Conservation (phyloP, 2,797 vertebrate genomes). For the Cheirogaleus major region DNA sequence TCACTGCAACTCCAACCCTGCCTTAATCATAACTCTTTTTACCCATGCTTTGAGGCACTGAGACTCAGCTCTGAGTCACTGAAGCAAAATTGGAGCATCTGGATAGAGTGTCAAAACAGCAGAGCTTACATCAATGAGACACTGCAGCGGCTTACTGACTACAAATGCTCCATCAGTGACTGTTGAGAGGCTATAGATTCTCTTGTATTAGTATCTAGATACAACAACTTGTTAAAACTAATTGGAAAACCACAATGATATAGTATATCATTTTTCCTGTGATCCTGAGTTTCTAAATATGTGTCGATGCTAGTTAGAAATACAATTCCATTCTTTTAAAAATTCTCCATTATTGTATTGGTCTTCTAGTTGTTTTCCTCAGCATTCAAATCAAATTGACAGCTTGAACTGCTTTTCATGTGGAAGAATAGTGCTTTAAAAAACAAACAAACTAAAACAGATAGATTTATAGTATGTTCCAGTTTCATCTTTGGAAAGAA, state of each 20-base stretch:
- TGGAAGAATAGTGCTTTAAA: not conserved
- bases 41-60: constrained; percentile 72
- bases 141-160: constrained; percentile 75
- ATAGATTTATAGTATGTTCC: not conserved
- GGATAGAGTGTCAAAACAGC: constrained; percentile 80
- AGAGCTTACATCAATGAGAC: constrained; percentile 69
- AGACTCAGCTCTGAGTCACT: constrained; percentile 77
- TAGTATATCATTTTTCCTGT: not conserved
- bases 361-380: constrained; percentile 42
- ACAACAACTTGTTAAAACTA: constrained; percentile 52
- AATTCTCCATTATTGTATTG: constrained; percentile 35
- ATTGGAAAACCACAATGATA: constrained; percentile 30
- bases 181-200: constrained; percentile 63
- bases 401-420: not conserved
- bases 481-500: constrained; percentile 32
- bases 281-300: constrained; percentile 64
- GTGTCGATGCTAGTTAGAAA: constrained; percentile 54
- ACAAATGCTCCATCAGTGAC: constrained; percentile 49
- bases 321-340: constrained; percentile 41
- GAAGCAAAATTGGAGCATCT: constrained; percentile 84
- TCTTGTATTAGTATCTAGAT: constrained; percentile 55
- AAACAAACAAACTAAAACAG: not conserved
- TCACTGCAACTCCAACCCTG: constrained; percentile 56
- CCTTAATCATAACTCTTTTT: constrained; percentile 67
- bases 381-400: constrained; percentile 25